These are phyloP conservation scores for Suillia variegata DNA, from an alignment of 2,888 invertebrate genomes.

Conservation along the genomic window DNA sequence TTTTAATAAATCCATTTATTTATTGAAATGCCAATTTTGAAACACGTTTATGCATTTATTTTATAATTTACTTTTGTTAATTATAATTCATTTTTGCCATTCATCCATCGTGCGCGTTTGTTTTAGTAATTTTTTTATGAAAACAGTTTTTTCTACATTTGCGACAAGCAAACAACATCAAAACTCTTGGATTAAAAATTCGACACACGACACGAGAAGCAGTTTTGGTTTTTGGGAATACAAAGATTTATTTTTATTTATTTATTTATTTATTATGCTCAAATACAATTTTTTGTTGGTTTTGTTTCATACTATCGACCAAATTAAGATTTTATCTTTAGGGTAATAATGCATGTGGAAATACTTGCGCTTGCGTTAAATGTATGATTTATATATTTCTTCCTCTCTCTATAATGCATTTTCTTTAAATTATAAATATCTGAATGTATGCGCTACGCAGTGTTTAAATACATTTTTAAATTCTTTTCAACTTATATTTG, in stretches of 20 bases:
- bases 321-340: slow-evolving; percentile 3
- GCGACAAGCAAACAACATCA: too few species aligned
- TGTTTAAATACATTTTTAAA: too few species aligned
- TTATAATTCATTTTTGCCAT: too few species aligned
- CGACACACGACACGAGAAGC: slow-evolving; percentile 10
- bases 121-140: slow-evolving; percentile 3
- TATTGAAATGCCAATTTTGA: slow-evolving; percentile 18
- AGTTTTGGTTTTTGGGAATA: slow-evolving; percentile 11
- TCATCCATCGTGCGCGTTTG: neutral
- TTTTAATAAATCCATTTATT: slow-evolving; percentile 17
- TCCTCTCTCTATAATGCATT: too few species aligned
- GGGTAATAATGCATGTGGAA: neutral
- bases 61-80: neutral
- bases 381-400: neutral
- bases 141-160: too few species aligned
- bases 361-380: too few species aligned
- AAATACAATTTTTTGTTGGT: neutral
- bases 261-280: too few species aligned
- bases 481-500: too few species aligned
- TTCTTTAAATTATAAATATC: too few species aligned
- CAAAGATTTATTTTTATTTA: slow-evolving; percentile 1
- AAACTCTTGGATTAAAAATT: neutral
- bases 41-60: slow-evolving; percentile 5
- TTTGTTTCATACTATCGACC: neutral
- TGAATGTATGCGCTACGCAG: too few species aligned